Conservation (phyloP, 2,113 vertebrate genomes). For the Myrmophylax atrothorax region DNA sequence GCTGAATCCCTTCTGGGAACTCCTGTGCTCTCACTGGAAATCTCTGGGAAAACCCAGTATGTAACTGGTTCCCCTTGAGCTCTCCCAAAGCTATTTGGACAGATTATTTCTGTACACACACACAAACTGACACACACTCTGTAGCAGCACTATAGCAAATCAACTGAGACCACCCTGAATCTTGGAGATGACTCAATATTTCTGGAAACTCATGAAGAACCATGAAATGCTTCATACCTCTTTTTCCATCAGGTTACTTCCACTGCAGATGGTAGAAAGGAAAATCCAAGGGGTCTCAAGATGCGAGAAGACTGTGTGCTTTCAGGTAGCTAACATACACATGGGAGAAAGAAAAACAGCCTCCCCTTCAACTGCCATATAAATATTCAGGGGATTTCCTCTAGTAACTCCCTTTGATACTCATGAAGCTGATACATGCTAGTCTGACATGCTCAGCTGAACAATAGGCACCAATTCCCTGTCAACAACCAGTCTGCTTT, state of each 20-base stretch:
- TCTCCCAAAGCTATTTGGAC: not conserved
- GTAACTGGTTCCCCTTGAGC: constrained; percentile 7
- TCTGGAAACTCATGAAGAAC: not conserved
- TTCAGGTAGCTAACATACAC: not conserved
- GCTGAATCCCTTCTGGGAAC: not conserved
- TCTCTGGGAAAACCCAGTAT: constrained; percentile 41
- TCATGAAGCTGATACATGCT: constrained; percentile 36
- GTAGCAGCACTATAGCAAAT: not conserved
- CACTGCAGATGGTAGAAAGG: not conserved
- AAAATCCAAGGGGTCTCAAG: not conserved
- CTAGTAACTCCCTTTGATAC: constrained; percentile 56
- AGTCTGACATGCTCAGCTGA: not conserved
- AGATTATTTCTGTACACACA: not conserved
- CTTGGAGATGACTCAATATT: constrained; percentile 13
- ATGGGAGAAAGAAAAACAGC: not conserved
- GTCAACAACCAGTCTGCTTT: not conserved
- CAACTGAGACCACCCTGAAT: not conserved
- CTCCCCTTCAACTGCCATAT: not conserved
- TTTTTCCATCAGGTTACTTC: not conserved
- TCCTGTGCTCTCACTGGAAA: not conserved
- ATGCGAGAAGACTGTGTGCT: accelerated
- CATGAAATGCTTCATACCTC: not conserved
- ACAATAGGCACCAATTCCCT: constrained; percentile 19
- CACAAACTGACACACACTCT: not conserved
- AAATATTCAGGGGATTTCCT: constrained; percentile 66